Percentiles rank a stretch among this genome's conserved stretches.
Conservation (phyloP, 2,113 vertebrate genomes). For the Tetrax tetrax region DNA sequence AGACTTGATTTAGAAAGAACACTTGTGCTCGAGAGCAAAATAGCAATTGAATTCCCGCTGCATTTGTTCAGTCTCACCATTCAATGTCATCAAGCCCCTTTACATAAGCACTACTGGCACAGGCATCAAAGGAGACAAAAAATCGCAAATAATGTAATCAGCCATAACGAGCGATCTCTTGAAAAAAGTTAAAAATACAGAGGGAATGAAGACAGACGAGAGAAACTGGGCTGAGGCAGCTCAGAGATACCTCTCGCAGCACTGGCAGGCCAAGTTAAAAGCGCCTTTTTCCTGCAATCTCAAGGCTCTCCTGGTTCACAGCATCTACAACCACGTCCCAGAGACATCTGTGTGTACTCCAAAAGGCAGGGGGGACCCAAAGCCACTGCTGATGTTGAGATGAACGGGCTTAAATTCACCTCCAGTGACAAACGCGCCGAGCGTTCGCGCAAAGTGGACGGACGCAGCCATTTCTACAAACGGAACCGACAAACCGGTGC, state of each 20-base stretch:
- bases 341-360: background rate
- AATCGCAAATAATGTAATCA: conserved; percentile 45
- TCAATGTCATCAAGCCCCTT: conserved; percentile 45
- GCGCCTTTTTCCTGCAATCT: background rate
- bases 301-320: background rate
- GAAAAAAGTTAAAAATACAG: conserved; percentile 22
- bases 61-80: conserved; percentile 56
- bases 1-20: conserved; percentile 61
- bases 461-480: background rate
- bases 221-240: accelerated
- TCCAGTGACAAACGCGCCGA: background rate
- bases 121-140: conserved; percentile 54
- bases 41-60: conserved; percentile 51
- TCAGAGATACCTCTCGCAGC: background rate
- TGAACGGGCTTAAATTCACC: conserved; percentile 19
- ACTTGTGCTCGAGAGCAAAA: conserved; percentile 59
- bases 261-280: background rate
- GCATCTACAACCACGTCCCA: background rate
- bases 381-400: conserved; percentile 7
- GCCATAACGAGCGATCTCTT: conserved; percentile 33
- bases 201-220: background rate
- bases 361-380: background rate
- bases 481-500: accelerated
- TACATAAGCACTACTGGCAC: conserved; percentile 42
- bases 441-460: background rate